These are phyloP conservation scores for Pyrochroa serraticornis DNA, from an alignment of 2,888 invertebrate genomes.

Conservation along the genomic window DNA sequence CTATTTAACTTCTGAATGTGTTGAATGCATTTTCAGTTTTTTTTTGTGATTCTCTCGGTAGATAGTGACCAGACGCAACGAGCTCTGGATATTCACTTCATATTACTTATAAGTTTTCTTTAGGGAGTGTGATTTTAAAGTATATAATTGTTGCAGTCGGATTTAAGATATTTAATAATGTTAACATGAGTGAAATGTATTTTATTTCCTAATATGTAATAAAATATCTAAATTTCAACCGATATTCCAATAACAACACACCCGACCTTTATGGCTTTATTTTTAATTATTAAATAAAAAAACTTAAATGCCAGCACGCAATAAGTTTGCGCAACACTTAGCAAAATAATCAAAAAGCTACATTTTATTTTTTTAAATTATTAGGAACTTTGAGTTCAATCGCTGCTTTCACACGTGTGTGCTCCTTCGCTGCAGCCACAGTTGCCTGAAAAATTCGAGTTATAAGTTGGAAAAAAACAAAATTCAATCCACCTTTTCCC, in stretches of 20 bases:
- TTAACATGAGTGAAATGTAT: conserved; percentile 53
- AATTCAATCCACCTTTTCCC: conserved; percentile 32
- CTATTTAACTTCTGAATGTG: conserved; percentile 32
- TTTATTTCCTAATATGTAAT: conserved; percentile 48
- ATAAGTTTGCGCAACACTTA: conserved; percentile 7
- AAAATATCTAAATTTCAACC: conserved; percentile 10
- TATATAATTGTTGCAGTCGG: conserved; percentile 45
- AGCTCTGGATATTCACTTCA: conserved; percentile 11
- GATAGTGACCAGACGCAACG: conserved; percentile 33
- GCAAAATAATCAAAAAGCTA: conserved; percentile 2
- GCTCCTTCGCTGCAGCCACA: conserved; percentile 20
- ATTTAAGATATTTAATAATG: conserved; percentile 54
- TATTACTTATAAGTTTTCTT: conserved; percentile 20
- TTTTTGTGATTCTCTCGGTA: conserved; percentile 16
- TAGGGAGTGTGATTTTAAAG: conserved; percentile 30
- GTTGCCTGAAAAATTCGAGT: conserved; percentile 8
- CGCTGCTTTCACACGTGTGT: conserved; percentile 10
- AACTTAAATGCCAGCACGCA: background rate
- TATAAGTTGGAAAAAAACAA: background rate
- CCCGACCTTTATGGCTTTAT: too few relatives aligned
- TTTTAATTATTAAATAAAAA: background rate
- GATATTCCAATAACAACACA: background rate
- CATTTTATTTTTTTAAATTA: background rate
- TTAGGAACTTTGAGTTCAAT: conserved; percentile 10
- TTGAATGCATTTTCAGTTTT: conserved; percentile 19